A percentile compares a stretch with the other conserved stretches of the same genome.
phyloP scores from a whole-genome alignment of 2,888 invertebrate genomes.

The Pemphredon lugubris region DNA sequence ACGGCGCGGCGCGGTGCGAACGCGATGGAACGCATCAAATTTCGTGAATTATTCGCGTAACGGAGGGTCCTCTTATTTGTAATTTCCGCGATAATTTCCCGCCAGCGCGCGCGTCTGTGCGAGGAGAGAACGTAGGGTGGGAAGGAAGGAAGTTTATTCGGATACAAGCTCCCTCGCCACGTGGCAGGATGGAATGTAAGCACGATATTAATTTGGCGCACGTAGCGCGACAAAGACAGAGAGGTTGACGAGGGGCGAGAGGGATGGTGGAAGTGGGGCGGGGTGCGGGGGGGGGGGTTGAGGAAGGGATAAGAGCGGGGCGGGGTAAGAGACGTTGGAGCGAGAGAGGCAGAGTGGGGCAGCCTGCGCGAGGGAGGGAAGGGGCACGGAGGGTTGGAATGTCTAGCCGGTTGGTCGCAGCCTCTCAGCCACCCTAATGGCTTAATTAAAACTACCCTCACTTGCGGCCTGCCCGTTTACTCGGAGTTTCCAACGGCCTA shows the following conservation, averaged over 20 bases:
- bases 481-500: constrained; percentile 50
- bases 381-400: constrained; percentile 60
- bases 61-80: constrained; percentile 31
- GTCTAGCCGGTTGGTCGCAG: constrained; percentile 69
- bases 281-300: too few relatives aligned
- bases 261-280: too few relatives aligned
- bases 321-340: constrained; percentile 34
- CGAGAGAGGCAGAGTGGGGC: constrained; percentile 12
- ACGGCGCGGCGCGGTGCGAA: too few relatives aligned
- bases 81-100: constrained; percentile 38
- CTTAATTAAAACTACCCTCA: constrained; percentile 81
- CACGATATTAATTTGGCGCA: constrained; percentile 79
- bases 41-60: too few relatives aligned
- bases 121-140: constrained; percentile 26
- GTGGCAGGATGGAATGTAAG: constrained; percentile 61
- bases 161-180: constrained; percentile 48
- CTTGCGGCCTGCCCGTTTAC: constrained; percentile 63
- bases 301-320: constrained; percentile 38
- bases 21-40: too few relatives aligned
- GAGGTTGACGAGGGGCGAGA: constrained; percentile 40
- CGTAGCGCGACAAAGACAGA: constrained; percentile 39
- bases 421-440: constrained; percentile 79
- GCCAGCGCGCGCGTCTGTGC: constrained; percentile 3
- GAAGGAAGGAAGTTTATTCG: constrained; percentile 43
- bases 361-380: constrained; percentile 40